These are phyloP conservation scores for Gymnocheta viridis DNA, from an alignment of 2,888 invertebrate species.

Conservation along the genomic window DNA sequence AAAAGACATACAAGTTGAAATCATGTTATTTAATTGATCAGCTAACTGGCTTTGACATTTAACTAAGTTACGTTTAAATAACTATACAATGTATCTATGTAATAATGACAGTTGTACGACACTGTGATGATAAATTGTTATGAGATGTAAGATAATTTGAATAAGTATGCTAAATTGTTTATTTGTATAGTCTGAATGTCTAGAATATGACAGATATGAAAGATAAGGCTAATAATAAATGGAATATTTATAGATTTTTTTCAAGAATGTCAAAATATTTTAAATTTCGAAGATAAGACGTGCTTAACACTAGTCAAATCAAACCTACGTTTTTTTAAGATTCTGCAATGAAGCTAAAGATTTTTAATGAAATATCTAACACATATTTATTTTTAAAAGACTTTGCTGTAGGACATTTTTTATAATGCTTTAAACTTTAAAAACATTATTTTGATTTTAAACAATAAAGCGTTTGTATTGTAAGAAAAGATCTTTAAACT, in stretches of 20 bases:
- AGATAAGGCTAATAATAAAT: background rate
- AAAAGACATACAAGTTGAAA: constrained; percentile 15
- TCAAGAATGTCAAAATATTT: too few species aligned
- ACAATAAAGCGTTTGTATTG: too few species aligned
- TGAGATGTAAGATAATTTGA: background rate
- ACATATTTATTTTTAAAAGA: too few species aligned
- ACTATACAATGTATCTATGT: constrained; percentile 31
- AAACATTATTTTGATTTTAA: too few species aligned
- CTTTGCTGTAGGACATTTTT: too few species aligned
- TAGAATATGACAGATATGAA: background rate
- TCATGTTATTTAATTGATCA: constrained; percentile 63
- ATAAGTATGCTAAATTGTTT: background rate
- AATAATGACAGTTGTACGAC: constrained; percentile 61
- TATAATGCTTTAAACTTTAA: too few species aligned
- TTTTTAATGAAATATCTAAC: too few species aligned
- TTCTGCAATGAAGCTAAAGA: too few species aligned
- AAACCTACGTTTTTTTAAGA: too few species aligned
- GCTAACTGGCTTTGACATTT: constrained; percentile 58
- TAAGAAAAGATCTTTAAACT: too few species aligned
- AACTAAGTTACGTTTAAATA: background rate
- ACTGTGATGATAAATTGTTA: constrained; percentile 61
- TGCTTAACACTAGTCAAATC: too few species aligned
- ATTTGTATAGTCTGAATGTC: background rate
- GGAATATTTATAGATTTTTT: background rate
- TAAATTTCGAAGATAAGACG: too few species aligned